A percentile compares a stretch with the other conserved stretches of the same genome.
Evolutionary conservation across 2,113 vertebrate species (phyloP).

Genomic region (Chloebia gouldiae): DNA sequence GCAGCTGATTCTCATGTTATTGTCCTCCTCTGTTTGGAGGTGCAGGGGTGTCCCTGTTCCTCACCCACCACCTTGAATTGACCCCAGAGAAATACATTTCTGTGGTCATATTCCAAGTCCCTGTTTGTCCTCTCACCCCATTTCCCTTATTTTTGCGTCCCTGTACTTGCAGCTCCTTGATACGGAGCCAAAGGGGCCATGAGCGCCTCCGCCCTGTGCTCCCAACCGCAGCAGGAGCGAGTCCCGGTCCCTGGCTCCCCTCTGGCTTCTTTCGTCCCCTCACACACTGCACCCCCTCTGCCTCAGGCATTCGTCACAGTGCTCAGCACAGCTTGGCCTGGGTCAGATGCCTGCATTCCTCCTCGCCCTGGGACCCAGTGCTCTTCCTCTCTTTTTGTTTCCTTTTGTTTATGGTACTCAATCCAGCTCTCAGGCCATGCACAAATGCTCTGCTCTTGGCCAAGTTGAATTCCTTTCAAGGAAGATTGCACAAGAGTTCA

Average conservation of each 20-base stretch:
- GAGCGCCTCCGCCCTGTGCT: background rate
- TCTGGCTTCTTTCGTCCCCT: background rate
- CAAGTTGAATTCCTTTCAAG: slow-evolving; percentile 43
- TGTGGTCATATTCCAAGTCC: background rate
- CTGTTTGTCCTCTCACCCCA: background rate
- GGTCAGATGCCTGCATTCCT: slow-evolving; percentile 14
- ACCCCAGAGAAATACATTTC: background rate
- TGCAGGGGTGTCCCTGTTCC: background rate
- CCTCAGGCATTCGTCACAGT: background rate
- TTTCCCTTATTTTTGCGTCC: background rate
- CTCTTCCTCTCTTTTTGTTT: slow-evolving; percentile 51
- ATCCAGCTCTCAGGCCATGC: slow-evolving; percentile 41
- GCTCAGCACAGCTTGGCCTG: background rate
- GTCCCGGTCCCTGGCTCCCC: background rate
- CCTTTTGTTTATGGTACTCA: slow-evolving; percentile 59
- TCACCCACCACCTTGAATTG: background rate
- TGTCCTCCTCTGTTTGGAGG: background rate
- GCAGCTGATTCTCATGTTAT: background rate
- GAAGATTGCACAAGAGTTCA: slow-evolving; percentile 61
- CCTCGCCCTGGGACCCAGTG: background rate
- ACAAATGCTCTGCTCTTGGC: slow-evolving; percentile 44
- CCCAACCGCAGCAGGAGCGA: background rate
- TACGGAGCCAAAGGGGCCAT: background rate
- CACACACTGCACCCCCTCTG: background rate
- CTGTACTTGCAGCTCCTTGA: background rate